These are phyloP conservation scores for Acipenser ruthenus DNA, from an alignment of 2,797 vertebrate species.

Conservation along the genomic window DNA sequence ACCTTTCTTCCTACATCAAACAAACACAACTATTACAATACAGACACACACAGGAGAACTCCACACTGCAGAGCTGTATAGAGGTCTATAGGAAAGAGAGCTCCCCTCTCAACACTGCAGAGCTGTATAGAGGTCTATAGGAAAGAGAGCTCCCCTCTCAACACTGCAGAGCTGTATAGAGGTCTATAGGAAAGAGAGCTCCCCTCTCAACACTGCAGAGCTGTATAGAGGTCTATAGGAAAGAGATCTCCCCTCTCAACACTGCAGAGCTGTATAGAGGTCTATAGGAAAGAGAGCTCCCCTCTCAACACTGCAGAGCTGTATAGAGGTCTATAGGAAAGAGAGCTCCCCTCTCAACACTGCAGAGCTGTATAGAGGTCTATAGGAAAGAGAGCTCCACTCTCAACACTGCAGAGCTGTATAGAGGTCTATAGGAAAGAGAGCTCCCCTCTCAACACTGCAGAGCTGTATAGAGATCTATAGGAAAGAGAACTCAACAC, in stretches of 20 bases:
- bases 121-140: background rate
- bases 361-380: background rate
- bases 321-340: background rate
- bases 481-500: too few relatives aligned
- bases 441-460: too few relatives aligned
- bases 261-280: background rate
- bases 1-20: conserved; percentile 50
- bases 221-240: background rate
- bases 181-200: background rate
- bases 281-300: background rate
- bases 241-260: background rate
- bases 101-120: too few relatives aligned
- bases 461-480: too few relatives aligned
- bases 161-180: background rate
- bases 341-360: background rate
- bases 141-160: background rate
- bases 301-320: background rate
- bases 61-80: background rate
- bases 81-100: background rate
- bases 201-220: background rate
- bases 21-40: conserved; percentile 14
- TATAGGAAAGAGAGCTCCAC: background rate
- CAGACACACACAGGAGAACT: too few relatives aligned
- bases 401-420: too few relatives aligned
- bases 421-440: too few relatives aligned